A percentile compares a stretch with the other conserved stretches of the same genome.
phyloP scores from a whole-genome alignment of 2,797 vertebrate genomes.

The Monodelphis domestica region DNA sequence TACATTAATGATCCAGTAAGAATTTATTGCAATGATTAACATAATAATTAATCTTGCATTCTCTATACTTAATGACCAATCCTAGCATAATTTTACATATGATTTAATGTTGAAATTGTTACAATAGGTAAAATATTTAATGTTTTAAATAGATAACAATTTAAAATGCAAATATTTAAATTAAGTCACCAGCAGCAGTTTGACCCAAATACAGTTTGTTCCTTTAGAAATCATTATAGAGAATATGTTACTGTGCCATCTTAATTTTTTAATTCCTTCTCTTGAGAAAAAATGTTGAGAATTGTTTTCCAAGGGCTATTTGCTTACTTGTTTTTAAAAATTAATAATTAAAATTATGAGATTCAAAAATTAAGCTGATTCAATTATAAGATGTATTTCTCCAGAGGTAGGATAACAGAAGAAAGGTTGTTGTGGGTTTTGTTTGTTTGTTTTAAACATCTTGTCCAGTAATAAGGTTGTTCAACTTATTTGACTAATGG shows the following conservation, averaged over 20 bases:
- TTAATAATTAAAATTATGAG: not conserved
- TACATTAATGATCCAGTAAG: not conserved
- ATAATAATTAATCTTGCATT: constrained; percentile 11
- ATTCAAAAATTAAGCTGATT: not conserved
- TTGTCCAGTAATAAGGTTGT: not conserved
- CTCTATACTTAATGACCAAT: constrained; percentile 45
- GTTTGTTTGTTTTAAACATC: constrained; percentile 35
- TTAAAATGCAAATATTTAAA: constrained; percentile 52
- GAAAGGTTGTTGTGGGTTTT: constrained; percentile 16
- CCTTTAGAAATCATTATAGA: constrained; percentile 41
- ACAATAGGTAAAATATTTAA: too few species aligned
- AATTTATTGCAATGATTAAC: not conserved
- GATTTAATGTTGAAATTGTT: constrained; percentile 27
- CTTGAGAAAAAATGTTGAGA: constrained; percentile 24
- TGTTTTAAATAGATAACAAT: constrained; percentile 12
- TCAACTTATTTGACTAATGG: constrained; percentile 32
- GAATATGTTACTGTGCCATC: constrained; percentile 33
- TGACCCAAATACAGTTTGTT: constrained; percentile 27
- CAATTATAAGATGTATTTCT: constrained; percentile 8
- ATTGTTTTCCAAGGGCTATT: constrained; percentile 20
- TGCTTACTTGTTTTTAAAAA: constrained; percentile 45
- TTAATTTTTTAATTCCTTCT: constrained; percentile 41
- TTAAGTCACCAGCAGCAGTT: constrained; percentile 45
- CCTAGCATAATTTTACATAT: constrained; percentile 12
- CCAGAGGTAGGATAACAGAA: constrained; percentile 24